Evolutionary conservation across 92 coral and sea anemone genomes (phyloP).

Genomic region (Zoanthus sansibaricus): DNA sequence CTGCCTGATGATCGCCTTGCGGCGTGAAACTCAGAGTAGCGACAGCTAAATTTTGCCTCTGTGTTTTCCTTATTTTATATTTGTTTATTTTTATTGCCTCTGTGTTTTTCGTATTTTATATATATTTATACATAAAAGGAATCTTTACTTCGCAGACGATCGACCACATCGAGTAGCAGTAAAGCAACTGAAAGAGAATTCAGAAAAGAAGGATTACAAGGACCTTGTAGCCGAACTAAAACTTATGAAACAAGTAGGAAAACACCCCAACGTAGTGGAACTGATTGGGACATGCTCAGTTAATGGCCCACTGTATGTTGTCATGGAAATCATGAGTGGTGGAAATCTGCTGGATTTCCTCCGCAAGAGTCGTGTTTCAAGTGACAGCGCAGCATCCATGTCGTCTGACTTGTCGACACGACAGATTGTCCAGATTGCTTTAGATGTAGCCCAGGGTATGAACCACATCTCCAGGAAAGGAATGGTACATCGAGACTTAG

Average conservation of each 20-base stretch:
- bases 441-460: conserved; percentile 37
- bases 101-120: too few species aligned
- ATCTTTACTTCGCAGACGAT: conserved; percentile 2
- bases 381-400: conserved; percentile 14
- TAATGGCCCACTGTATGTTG: conserved; percentile 40
- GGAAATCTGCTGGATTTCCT: conserved; percentile 28
- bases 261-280: conserved; percentile 40
- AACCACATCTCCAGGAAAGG: conserved; percentile 24
- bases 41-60: too few species aligned
- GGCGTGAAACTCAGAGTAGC: too few species aligned
- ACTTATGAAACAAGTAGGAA: conserved; percentile 44
- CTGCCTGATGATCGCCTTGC: too few species aligned
- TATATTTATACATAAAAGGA: too few species aligned
- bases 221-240: conserved; percentile 43
- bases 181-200: conserved; percentile 26
- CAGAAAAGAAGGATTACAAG: conserved; percentile 23
- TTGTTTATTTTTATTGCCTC: too few species aligned
- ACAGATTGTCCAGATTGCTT: conserved; percentile 11
- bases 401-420: conserved; percentile 40
- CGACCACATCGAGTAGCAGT: conserved; percentile 17
- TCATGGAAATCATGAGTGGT: conserved; percentile 43
- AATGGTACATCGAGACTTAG: conserved; percentile 38
- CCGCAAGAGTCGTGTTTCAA: conserved; percentile 34
- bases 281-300: conserved; percentile 43
- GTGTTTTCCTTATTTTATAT: too few species aligned